Evolutionary conservation across 2,797 vertebrate genomes (phyloP).

Genomic region (Numenius phaeopus): DNA sequence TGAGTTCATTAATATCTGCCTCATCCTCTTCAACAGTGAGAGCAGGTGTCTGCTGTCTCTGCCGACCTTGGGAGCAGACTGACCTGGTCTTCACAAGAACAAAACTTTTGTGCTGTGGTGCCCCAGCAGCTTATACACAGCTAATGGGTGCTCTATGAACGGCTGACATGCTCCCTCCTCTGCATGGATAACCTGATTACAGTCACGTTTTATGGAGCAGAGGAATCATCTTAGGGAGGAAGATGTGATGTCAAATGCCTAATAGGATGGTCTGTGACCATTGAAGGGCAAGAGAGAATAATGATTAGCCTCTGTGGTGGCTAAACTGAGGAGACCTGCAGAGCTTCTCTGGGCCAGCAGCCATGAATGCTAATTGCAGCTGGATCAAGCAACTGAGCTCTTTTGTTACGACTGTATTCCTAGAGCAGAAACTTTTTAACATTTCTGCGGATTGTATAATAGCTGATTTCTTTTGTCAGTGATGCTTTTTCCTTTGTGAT

Average conservation of each 20-base stretch:
- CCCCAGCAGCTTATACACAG: neutral
- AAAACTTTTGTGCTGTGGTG: neutral
- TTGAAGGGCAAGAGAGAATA: neutral
- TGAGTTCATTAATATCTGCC: neutral
- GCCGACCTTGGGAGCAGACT: neutral
- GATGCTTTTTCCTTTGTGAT: neutral
- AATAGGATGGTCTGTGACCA: neutral
- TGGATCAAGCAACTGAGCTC: constrained; percentile 11
- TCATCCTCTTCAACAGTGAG: neutral
- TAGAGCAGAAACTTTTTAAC: constrained; percentile 53
- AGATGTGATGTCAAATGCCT: neutral
- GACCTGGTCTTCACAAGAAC: neutral
- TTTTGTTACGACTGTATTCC: neutral
- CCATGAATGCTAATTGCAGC: constrained; percentile 46
- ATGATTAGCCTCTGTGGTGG: neutral
- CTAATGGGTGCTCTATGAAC: neutral
- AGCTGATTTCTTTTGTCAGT: constrained; percentile 4
- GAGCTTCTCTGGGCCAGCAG: constrained; percentile 37
- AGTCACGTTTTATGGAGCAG: neutral
- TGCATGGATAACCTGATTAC: neutral
- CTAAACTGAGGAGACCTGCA: constrained; percentile 20
- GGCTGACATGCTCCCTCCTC: neutral
- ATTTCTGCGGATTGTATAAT: constrained; percentile 21
- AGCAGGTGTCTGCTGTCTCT: neutral
- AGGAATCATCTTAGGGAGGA: neutral